phyloP scores from a whole-genome alignment of 2,888 invertebrate species.

The Synergus gifuensis region DNA sequence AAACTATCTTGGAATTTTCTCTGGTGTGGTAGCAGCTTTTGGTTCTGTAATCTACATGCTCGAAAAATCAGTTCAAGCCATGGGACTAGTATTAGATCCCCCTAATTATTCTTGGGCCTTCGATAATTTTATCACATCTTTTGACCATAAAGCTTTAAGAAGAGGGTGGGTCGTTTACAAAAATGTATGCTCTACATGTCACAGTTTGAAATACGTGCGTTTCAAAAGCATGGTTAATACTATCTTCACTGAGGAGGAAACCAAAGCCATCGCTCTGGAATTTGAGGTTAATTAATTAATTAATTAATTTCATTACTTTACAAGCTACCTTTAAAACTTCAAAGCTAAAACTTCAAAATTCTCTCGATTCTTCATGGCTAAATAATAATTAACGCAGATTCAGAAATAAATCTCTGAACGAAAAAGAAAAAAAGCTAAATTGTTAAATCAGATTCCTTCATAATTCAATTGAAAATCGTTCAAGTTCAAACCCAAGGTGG shows the following conservation, averaged over 20 bases:
- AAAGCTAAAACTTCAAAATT: not conserved
- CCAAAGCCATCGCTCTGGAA: slow-evolving; percentile 95
- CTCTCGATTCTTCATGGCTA: not conserved
- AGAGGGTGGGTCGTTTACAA: slow-evolving; percentile 97
- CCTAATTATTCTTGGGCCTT: slow-evolving; percentile 92
- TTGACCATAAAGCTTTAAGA: slow-evolving; percentile 92
- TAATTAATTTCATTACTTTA: not conserved
- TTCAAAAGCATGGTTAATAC: slow-evolving; percentile 95
- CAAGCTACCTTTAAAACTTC: not conserved
- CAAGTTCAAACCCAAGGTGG: too few relatives aligned
- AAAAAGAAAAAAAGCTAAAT: not conserved
- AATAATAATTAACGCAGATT: slow-evolving; percentile 23
- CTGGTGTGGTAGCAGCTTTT: slow-evolving; percentile 55
- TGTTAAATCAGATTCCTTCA: not conserved
- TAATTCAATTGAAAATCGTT: too few relatives aligned
- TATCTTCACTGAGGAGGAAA: slow-evolving; percentile 94
- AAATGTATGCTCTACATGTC: slow-evolving; percentile 98
- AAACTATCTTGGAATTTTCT: slow-evolving; percentile 51
- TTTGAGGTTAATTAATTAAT: slow-evolving; percentile 78
- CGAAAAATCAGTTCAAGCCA: slow-evolving; percentile 90
- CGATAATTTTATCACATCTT: slow-evolving; percentile 84
- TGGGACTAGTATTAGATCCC: slow-evolving; percentile 87
- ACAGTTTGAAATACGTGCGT: slow-evolving; percentile 93
- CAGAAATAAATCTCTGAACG: not conserved
- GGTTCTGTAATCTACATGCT: slow-evolving; percentile 74